Evolutionary conservation across 2,888 invertebrate genomes (phyloP).

Genomic region (Anthophora plumipes): DNA sequence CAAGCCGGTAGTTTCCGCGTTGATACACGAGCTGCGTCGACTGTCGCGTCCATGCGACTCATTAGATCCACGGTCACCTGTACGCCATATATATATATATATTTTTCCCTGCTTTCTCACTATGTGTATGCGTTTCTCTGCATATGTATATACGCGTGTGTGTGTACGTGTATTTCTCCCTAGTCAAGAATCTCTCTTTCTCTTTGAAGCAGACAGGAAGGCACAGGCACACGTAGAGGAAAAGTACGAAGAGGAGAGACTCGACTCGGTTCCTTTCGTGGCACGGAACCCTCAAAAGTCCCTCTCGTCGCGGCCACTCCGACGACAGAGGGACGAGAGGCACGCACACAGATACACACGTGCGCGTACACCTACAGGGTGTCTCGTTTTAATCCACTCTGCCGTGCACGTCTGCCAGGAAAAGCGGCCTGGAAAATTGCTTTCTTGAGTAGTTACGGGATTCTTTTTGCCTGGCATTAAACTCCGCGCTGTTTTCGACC

Average conservation of each 20-base stretch:
- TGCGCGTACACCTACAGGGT: constrained; percentile 16
- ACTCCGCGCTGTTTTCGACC: background rate
- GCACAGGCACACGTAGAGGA: constrained; percentile 16
- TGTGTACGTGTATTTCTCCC: too few species aligned
- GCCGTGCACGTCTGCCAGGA: background rate
- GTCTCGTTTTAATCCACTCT: constrained; percentile 29
- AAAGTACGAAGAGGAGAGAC: constrained; percentile 33
- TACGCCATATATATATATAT: constrained; percentile 2
- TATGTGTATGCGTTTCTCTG: too few species aligned
- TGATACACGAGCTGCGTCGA: background rate
- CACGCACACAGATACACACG: background rate
- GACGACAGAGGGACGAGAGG: constrained; percentile 44
- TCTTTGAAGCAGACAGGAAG: constrained; percentile 50
- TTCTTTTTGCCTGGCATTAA: constrained; percentile 6
- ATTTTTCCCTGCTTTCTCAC: constrained; percentile 21
- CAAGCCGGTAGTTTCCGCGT: constrained; percentile 8
- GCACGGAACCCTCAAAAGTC: constrained; percentile 59
- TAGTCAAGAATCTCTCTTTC: constrained; percentile 39
- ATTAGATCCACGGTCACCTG: constrained; percentile 39
- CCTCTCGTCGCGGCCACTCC: constrained; percentile 57
- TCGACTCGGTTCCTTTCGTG: constrained; percentile 58
- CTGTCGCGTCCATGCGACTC: constrained; percentile 22
- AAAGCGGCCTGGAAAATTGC: constrained; percentile 27
- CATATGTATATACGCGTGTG: too few species aligned
- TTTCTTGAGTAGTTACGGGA: background rate